Evolutionary conservation across 2,797 vertebrate species (phyloP).

Genomic region (Mus spretus): DNA sequence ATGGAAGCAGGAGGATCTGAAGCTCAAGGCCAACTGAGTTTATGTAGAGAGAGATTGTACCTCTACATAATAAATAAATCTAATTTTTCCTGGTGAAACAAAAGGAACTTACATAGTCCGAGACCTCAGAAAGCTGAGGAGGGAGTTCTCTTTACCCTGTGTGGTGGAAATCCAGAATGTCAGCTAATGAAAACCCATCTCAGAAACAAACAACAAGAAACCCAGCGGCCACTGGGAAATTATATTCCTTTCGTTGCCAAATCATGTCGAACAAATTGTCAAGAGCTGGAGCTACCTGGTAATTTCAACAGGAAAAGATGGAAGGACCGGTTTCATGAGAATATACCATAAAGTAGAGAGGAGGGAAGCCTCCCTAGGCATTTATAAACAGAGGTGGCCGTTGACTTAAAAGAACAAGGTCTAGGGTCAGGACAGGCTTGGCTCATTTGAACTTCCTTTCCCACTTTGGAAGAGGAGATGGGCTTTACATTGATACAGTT

Average conservation of each 20-base stretch:
- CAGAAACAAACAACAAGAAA: not conserved
- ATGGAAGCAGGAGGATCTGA: not conserved
- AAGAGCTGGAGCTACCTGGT: not conserved
- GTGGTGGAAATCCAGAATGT: not conserved
- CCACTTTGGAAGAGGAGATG: not conserved
- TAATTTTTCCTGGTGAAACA: not conserved
- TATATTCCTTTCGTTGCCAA: not conserved
- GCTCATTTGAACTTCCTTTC: not conserved
- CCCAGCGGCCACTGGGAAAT: not conserved
- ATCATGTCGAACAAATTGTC: not conserved
- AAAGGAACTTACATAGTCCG: not conserved
- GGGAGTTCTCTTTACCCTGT: not conserved
- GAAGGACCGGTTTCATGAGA: not conserved
- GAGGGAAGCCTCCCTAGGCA: not conserved
- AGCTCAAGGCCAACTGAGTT: not conserved
- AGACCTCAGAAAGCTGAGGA: not conserved
- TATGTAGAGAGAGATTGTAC: not conserved
- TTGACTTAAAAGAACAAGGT: not conserved
- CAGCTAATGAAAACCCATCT: not conserved
- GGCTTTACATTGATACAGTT: constrained; percentile 6
- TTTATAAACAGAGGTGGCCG: constrained; percentile 1
- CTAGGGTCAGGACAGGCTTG: not conserved
- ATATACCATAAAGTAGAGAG: not conserved
- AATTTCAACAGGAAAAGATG: not conserved
- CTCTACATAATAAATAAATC: not conserved